Evolutionary conservation across 2,797 vertebrate genomes (phyloP), one percentile per base, ranked within the genome.

Genomic region (Neosalanx taihuensis): DNA sequence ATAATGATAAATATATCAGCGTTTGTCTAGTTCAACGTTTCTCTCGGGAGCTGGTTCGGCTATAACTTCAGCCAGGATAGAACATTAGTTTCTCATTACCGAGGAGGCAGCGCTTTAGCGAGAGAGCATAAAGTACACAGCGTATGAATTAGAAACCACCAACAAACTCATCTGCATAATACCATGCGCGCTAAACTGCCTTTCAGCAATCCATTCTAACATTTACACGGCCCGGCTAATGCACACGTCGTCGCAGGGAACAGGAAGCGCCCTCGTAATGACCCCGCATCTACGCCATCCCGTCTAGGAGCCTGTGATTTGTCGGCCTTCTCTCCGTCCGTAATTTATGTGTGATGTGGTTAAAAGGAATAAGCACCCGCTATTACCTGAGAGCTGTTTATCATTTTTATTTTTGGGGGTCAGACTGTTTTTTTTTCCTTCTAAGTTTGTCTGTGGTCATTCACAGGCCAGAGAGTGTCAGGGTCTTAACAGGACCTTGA

Each of bases 241-340:
- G 62, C 64, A 64, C 72, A 26, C 63, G 3, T 68, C 33, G 65
- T 68, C 74, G 51, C 31, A 17, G 70, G 63, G 63, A 58, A 23
- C 37, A 17, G 59, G 53, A 64, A 20, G 59, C 23, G 29, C 60
- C 49, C 67, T 72, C 35, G 63, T 63, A 53, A 76, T 56, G 20
- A 68, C 18, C 62, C 63, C 51, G 37, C 46, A 30, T 57, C 41
- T 26, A n/a, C n/a, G 60, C 58, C 61, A 67, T 67, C 23, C 7
- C 37, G 37, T 67, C 18, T 63, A 35, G 63, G 29, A 75, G 57
- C 37, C 5, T 58, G 64, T 31, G 57, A 63, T 10, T 49, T 18
- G 46, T 30, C 33, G 62, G 31, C 6, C 30, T 15, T 66, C 65
- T n/a, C 51, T 61, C 29, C 12, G 26, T 56, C 51, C 20, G 29